Evolutionary conservation across 1,140 invertebrate species (phyloP), one percentile per base, ranked within the genome.

Genomic region (Drosophila sp.): DNA sequence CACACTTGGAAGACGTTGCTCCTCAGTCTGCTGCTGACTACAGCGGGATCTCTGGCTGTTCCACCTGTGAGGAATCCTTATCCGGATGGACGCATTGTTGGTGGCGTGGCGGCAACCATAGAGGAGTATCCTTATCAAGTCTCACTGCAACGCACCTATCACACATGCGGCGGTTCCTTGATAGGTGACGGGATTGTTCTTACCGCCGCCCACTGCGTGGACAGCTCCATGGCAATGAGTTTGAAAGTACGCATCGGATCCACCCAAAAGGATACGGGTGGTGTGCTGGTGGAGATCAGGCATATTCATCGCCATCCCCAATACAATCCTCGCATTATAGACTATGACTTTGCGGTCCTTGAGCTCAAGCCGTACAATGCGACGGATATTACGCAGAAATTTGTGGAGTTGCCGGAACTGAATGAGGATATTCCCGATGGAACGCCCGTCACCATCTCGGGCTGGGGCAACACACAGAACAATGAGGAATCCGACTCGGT

Each of bases 81-180:
- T 0, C 61, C 80, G 8, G 90, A 92, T 81, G 91, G 91, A 11
- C 84, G 91, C 4, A 93, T 93, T 72, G 92, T 93, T 4, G 92
- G 92, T 40, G 93, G 93, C 7, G 54, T 76, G 11, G 78, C 71
- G 50, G 80, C 89, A 0, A 69, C 72, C 5, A 92, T 93, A 4
- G 56, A 92, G 57, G 59, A 86, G 18, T 78, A 92, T 83, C 92
- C 93, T 0, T 92, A 92, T 62, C 93, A 93, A 73, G 84, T 93
- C 0, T 93, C 92, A 3, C 61, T 93, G 48, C 90, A 92, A 56
- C 78, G 73, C 4, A 62, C 69, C 1, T 75, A 57, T 36, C 93
- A 93, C 58, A 81, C 91, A 48, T 97, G 96, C 80, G 95, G 95
- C 1, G 95, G 94, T 4, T 94, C 94, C 16, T 91, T 97, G 18